Conservation (phyloP, 1,140 invertebrate species). For the Drosophila prosaltans region DNA sequence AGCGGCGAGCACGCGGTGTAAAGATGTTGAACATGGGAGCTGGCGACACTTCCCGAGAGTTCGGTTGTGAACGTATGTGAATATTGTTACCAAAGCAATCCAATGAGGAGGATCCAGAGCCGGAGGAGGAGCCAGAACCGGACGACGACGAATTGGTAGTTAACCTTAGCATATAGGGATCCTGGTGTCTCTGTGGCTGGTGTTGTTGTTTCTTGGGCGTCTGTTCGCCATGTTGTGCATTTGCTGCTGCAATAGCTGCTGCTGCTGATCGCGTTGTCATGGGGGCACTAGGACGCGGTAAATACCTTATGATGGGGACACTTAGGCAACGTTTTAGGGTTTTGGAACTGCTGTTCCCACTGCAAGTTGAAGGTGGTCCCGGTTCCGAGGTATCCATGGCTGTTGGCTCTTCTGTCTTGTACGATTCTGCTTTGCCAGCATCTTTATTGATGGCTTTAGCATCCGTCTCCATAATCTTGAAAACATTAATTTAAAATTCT, state of each 20-base stretch:
- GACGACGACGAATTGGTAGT: constrained; percentile 34
- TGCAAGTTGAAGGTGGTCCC: constrained; percentile 33
- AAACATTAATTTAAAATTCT: constrained; percentile 2
- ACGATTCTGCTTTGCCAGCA: constrained; percentile 33
- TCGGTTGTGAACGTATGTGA: constrained; percentile 75
- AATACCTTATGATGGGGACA: constrained; percentile 90
- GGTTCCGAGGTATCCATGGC: constrained; percentile 70
- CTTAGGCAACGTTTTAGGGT: constrained; percentile 91
- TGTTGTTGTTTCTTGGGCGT: constrained; percentile 62
- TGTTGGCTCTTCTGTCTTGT: constrained; percentile 14
- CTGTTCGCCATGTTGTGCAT: constrained; percentile 51
- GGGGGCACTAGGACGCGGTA: constrained; percentile 45
- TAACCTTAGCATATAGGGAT: constrained; percentile 1
- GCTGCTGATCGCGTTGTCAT: constrained; percentile 83
- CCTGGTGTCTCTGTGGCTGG: constrained; percentile 2
- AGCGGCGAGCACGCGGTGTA: constrained; percentile 88
- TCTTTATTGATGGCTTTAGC: constrained; percentile 41
- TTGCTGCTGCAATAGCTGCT: constrained; percentile 77
- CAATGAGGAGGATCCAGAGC: constrained; percentile 18
- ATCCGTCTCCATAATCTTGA: constrained; percentile 60
- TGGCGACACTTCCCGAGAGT: constrained; percentile 73
- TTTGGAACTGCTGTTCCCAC: constrained; percentile 83
- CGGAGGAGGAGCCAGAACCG: neutral
- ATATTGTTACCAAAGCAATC: constrained; percentile 66
- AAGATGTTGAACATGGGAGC: constrained; percentile 86